Base-by-base conservation (phyloP, 2,113 vertebrate genomes). In the Clarias magur region DNA sequence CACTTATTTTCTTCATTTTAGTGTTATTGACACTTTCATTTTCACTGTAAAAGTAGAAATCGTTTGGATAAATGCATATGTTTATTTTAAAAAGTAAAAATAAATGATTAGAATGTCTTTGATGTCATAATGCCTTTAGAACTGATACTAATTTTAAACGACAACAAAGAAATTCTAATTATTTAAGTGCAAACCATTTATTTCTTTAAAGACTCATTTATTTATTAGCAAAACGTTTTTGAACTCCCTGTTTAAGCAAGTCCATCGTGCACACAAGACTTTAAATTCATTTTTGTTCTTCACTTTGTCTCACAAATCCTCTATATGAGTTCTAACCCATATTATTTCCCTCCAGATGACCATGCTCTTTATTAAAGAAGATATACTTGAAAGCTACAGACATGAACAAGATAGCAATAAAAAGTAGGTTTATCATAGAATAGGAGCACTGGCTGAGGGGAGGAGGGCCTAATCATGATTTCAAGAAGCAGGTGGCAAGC, bases 261-360 rank as follows among this genome's bases (percentile, higher is more conserved):
- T 10, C 38, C 25, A 65, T 34, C 76, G 38, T 54, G 84, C 87
- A 89, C 88, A 68, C 85, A 75, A 83, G 89, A 88, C 88, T 53
- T 59, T 38, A 42, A 42, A 42, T 48, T 48, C 0, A 48, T 19
- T 30, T 80, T 90, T 89, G 88, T 92, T 89, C 92, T 87, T 91
- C 83, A 89, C 92, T 91, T 90, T 85, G 82, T 70, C 82, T 85
- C 83, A 72, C 68, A 73, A 84, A 21, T 73, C 57, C 65, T 84
- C n/a, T 13, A 21, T 80, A 34, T 68, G 54, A 67, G 42, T 67
- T 88, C 30, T 11, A 86, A 80, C 86, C 11, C 72, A 86, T 89
- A 92, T 92, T 89, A 93, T 90, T 93, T 87, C 90, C 17, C 78
- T 88, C 90, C 86, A 82, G 85, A 87, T 86, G 65, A 84, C 90